Evolutionary conservation across 2,113 vertebrate species (phyloP).

Genomic region (Sylvia atricapilla): DNA sequence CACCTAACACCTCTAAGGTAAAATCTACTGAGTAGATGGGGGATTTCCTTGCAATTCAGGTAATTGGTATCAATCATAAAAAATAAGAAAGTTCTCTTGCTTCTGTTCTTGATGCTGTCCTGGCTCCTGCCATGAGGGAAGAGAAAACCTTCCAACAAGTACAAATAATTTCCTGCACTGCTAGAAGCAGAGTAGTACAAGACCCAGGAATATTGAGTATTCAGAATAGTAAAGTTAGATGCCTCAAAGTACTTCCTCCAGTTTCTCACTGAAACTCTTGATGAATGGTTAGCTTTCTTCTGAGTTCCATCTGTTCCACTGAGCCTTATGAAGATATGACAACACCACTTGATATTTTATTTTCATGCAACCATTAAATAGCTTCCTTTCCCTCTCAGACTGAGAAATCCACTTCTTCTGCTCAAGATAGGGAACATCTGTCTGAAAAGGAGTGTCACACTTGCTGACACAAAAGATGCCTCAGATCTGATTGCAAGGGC

Average conservation of each 20-base stretch:
- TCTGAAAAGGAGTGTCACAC: conserved; percentile 4
- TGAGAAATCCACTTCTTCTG: background rate
- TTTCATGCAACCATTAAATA: background rate
- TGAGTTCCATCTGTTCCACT: background rate
- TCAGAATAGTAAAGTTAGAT: background rate
- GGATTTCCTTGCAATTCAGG: background rate
- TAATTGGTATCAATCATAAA: background rate
- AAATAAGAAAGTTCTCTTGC: background rate
- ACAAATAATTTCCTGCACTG: background rate
- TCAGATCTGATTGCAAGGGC: conserved; percentile 55
- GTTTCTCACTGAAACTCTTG: background rate
- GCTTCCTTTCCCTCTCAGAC: background rate
- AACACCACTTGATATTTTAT: background rate
- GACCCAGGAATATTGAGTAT: background rate
- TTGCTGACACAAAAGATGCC: background rate
- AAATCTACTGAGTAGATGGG: background rate
- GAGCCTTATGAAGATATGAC: background rate
- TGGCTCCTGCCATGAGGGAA: background rate
- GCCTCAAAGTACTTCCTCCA: background rate
- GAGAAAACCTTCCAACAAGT: background rate
- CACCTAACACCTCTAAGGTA: background rate
- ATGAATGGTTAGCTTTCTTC: background rate
- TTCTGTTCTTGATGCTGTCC: background rate
- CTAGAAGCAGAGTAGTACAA: background rate
- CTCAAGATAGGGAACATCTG: conserved; percentile 24